Evolutionary conservation across 2,113 vertebrate species (phyloP).

Genomic region (Struthio camelus): DNA sequence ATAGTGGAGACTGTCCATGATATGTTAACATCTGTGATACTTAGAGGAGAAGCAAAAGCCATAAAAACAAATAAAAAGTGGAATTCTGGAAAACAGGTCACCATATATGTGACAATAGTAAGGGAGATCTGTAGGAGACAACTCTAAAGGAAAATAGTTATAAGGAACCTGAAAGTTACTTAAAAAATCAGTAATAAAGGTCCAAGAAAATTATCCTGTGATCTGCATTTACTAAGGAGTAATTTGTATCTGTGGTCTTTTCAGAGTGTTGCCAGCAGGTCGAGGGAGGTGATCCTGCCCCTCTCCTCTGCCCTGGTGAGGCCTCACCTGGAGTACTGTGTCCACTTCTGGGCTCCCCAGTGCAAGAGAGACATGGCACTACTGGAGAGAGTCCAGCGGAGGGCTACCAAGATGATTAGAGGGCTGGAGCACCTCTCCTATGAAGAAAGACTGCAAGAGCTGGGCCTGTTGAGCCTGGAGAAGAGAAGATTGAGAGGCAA

Average conservation of each 20-base stretch:
- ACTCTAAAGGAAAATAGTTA: neutral
- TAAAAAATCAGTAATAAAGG: neutral
- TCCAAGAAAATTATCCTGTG: neutral
- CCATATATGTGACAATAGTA: neutral
- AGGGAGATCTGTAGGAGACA: neutral
- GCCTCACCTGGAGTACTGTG: too few species aligned
- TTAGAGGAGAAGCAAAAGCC: neutral
- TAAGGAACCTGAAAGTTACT: neutral
- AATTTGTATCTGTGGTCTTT: neutral
- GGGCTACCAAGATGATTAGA: too few species aligned
- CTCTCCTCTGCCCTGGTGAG: too few species aligned
- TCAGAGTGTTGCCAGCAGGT: too few species aligned
- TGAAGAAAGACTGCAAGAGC: too few species aligned
- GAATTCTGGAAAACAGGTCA: neutral
- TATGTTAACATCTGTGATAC: neutral
- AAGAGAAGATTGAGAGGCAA: too few species aligned
- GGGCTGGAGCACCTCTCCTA: too few species aligned
- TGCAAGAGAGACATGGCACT: too few species aligned
- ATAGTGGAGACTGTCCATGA: neutral
- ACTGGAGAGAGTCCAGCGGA: too few species aligned
- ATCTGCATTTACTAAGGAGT: neutral
- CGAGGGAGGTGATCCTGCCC: too few species aligned
- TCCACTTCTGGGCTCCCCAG: too few species aligned
- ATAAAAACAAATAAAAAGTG: neutral
- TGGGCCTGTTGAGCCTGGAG: too few species aligned